phyloP scores from a whole-genome alignment of 2,888 invertebrate genomes.

The Bellardia pandia region DNA sequence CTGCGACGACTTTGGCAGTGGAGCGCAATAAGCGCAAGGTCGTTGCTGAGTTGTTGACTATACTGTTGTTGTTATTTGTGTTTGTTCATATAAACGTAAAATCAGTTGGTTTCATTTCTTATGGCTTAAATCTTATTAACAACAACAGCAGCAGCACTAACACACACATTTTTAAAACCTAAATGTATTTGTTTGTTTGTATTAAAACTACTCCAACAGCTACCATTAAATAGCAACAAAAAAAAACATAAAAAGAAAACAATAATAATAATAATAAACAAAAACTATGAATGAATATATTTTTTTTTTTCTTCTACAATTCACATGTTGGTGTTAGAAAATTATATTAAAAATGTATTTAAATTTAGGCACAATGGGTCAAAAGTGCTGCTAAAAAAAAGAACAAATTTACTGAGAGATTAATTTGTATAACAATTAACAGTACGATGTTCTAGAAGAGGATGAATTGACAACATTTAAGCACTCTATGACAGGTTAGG shows the following conservation, averaged over 20 bases:
- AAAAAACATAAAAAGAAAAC: not conserved
- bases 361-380: conserved; percentile 23
- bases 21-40: conserved; percentile 79
- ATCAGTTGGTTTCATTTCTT: conserved; percentile 26
- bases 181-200: not conserved
- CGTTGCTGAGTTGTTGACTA: conserved; percentile 72
- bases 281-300: conserved; percentile 41
- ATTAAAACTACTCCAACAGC: not conserved
- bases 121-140: conserved; percentile 59
- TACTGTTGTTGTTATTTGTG: conserved; percentile 4
- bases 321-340: conserved; percentile 12
- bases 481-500: too few species aligned
- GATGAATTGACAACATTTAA: too few species aligned
- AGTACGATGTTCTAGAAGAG: too few species aligned
- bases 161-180: not conserved
- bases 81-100: conserved; percentile 2
- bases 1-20: conserved; percentile 75
- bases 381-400: not conserved
- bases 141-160: conserved; percentile 18
- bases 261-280: conserved; percentile 5
- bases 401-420: too few species aligned
- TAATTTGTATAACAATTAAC: too few species aligned
- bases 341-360: not conserved
- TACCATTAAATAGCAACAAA: not conserved
- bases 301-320: not conserved